Evolutionary conservation across 2,113 vertebrate species (phyloP), one percentile per base, ranked within the genome.

Genomic region (Xiphophorus couchianus): DNA sequence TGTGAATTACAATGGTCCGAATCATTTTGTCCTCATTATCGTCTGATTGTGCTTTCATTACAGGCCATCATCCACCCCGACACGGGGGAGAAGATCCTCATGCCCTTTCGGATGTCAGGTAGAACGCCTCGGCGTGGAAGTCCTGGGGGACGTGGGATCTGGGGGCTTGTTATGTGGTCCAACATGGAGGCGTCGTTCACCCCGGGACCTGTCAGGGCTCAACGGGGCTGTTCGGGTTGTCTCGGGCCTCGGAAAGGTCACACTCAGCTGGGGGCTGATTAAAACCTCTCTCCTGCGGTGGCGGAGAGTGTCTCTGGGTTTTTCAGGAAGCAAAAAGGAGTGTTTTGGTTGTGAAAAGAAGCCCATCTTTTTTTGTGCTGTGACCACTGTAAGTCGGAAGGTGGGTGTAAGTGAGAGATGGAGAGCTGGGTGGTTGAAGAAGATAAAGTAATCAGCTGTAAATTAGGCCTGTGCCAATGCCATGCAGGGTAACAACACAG

Each of bases 81-180:
- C 80, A 98, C 97, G 0, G 96, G 96, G 28, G 96, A 99, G 93
- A 98, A 97, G 95, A 97, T 98, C 93, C 93, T 96, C 94, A 97
- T 98, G 96, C 96, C 97, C 79, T 99, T 98, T 94, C 93, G 96
- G 62, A 98, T 98, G 98, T 99, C 97, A 96, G 97, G 97, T 98
- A 95, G 2, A 64, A 68, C 4, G 11, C 37, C 61, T 67, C 28
- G 48, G 71, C 70, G 84, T 72, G 85, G 74, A 72, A 64, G 62
- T 64, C 30, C 30, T 4, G 29, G 60, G 61, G 72, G 35, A 17
- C 5, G 74, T 31, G 74, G 78, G 84, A 71, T 87, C 67, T 31
- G 1, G 73, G 80, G 84, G 67, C 88, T 91, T 88, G 86, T 91
- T 92, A 92, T 90, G 83, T 84, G 74, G 81, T 84, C 90, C 82